phyloP scores from a whole-genome alignment of 1,140 invertebrate species.

The Pissodes strobi region DNA sequence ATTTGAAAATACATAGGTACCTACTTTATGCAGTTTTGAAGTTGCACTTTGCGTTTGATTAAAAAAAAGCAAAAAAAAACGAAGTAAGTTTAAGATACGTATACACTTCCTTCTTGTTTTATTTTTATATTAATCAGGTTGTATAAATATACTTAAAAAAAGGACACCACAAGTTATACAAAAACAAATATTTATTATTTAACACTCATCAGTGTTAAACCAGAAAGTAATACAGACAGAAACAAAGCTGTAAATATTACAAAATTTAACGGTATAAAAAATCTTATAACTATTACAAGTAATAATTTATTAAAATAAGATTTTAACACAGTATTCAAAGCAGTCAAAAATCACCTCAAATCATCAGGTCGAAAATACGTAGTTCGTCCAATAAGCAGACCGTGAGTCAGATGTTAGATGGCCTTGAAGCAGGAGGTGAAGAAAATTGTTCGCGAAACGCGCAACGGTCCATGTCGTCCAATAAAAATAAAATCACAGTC shows the following conservation, averaged over 20 bases:
- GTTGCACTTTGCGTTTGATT: too few species aligned
- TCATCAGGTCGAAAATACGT: neutral
- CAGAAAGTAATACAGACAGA: too few species aligned
- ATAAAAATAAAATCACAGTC: slow-evolving; percentile 39
- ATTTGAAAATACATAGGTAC: too few species aligned
- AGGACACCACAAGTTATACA: neutral
- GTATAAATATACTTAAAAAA: too few species aligned
- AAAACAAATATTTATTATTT: slow-evolving; percentile 17
- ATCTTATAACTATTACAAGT: slow-evolving; percentile 11
- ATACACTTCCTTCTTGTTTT: too few species aligned
- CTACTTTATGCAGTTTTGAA: too few species aligned
- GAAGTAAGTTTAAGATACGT: too few species aligned
- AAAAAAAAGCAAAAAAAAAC: too few species aligned
- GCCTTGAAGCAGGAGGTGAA: slow-evolving; percentile 21
- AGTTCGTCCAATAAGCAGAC: neutral
- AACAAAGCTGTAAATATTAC: neutral
- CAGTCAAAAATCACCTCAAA: too few species aligned
- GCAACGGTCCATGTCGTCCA: slow-evolving; percentile 12
- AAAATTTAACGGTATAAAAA: slow-evolving; percentile 13
- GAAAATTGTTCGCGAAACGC: slow-evolving; percentile 1
- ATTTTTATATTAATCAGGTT: too few species aligned
- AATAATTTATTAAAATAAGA: slow-evolving; percentile 29
- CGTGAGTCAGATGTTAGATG: slow-evolving; percentile 8
- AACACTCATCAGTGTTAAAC: slow-evolving; percentile 26
- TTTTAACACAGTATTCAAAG: slow-evolving; percentile 24